These are phyloP conservation scores for Silurus glanis DNA, from an alignment of 2,113 vertebrate species.

Conservation along the genomic window DNA sequence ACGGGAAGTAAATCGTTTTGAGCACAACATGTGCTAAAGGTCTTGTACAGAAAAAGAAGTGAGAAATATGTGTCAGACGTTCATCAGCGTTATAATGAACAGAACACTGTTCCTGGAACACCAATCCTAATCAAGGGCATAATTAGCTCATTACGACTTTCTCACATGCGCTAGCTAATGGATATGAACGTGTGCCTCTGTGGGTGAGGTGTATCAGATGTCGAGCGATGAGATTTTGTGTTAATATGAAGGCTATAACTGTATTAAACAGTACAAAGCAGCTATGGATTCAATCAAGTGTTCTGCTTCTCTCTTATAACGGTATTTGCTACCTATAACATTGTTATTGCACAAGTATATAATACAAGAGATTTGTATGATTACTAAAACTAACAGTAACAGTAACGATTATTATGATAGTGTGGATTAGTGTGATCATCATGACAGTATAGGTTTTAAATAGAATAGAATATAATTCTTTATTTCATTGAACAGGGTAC, in stretches of 20 bases:
- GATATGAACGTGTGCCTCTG: conserved; percentile 12
- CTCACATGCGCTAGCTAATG: neutral
- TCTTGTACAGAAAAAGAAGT: neutral
- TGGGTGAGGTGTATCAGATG: neutral
- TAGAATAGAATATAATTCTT: no score
- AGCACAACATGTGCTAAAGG: neutral
- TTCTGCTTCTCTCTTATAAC: neutral
- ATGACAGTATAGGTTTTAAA: no score
- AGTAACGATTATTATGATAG: neutral
- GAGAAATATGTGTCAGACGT: neutral
- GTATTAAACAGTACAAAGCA: neutral
- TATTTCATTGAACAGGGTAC: no score
- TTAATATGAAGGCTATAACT: neutral
- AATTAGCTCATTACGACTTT: conserved; percentile 13
- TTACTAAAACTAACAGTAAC: neutral
- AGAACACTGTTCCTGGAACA: no score
- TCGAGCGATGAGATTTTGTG: neutral
- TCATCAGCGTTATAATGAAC: conserved; percentile 16
- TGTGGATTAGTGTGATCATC: no score
- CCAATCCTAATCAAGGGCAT: conserved; percentile 19
- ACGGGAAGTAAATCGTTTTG: neutral
- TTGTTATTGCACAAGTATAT: neutral
- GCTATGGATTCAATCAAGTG: neutral
- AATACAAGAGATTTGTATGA: neutral
- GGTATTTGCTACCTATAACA: neutral